Percentiles rank a stretch among this genome's conserved stretches.
Evolutionary conservation across 1,140 invertebrate genomes (phyloP).

Genomic region (Eciton burchellii): DNA sequence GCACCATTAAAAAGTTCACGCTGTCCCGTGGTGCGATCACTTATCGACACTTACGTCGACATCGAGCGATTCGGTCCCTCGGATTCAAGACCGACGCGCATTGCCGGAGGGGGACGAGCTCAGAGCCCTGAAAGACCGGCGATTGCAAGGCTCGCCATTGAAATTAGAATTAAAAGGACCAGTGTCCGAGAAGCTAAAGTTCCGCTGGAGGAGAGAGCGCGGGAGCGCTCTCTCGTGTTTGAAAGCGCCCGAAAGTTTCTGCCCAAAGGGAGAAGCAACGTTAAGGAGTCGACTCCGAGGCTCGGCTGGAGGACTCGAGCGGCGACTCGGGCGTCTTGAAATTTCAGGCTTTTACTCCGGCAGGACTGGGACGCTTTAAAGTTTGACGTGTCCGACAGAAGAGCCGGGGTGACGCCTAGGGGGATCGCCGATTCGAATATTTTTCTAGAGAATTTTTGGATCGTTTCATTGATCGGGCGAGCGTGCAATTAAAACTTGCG

Average conservation of each 20-base stretch:
- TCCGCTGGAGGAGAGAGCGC: background rate
- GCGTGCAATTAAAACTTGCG: constrained; percentile 55
- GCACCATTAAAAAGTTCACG: constrained; percentile 60
- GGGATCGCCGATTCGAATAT: constrained; percentile 44
- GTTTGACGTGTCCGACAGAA: constrained; percentile 32
- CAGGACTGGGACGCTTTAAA: constrained; percentile 17
- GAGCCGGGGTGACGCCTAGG: background rate
- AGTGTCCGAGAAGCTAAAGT: constrained; percentile 44
- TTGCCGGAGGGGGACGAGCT: constrained; percentile 1
- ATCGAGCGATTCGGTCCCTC: background rate
- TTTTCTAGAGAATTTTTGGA: constrained; percentile 38
- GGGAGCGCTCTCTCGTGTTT: constrained; percentile 30
- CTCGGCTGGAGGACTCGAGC: constrained; percentile 25
- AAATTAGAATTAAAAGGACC: constrained; percentile 57
- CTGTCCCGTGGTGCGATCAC: constrained; percentile 55
- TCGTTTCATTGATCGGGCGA: constrained; percentile 27
- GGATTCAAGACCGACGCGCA: constrained; percentile 31
- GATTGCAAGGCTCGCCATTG: constrained; percentile 8
- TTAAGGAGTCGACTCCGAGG: constrained; percentile 17
- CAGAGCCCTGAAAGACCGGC: constrained; percentile 22
- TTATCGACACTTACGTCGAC: constrained; percentile 61
- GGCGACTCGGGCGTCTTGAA: constrained; percentile 41
- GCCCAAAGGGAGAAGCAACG: constrained; percentile 39
- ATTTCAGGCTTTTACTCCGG: constrained; percentile 31
- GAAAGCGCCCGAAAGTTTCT: constrained; percentile 44